Base-by-base conservation (phyloP, 2,888 invertebrate species). In the Lypha dubia region DNA sequence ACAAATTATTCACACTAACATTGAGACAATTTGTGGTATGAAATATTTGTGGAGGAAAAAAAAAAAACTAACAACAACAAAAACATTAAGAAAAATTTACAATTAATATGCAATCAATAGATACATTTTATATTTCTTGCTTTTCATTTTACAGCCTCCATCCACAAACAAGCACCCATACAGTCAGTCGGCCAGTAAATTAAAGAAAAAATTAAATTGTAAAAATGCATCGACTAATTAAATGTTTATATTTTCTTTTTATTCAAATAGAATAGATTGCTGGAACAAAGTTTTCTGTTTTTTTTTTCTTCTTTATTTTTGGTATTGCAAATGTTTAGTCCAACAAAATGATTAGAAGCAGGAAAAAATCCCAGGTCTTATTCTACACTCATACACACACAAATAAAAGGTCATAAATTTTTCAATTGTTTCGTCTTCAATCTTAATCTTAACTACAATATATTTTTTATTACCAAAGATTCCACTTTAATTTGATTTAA, bases 81-180 rank as follows among this genome's bases (percentile, higher is more conserved):
- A 28, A 49, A n/a, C n/a, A n/a, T n/a, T n/a, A n/a, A n/a, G n/a
- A n/a, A n/a, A n/a, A n/a, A n/a, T n/a, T n/a, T 17, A 24, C 38
- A 81, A 70, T 67, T 65, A 41, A 58, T 49, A 62, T 70, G 76
- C 75, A 82, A 76, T 63, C 81, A 82, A 75, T 82, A 82, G 75
- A 76, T 71, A 79, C 44, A 79, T 63, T 70, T 77, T 68, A 28
- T 38, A 20, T 38, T 73, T 56, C 32, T n/a, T 20, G 28, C 17
- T 56, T 56, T 65, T 35, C 44, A 22, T 53, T 13, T 65, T 32
- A 58, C 79, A 79, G 79, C 73, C 38, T 73, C 79, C 79, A 46
- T 20, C 58, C 73, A n/a, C n/a, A n/a, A n/a, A n/a, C n/a, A n/a
- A 79, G 79, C 73, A 28, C 65, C 79, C 79, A 46, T 20, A 49